Evolutionary conservation across 2,113 vertebrate species (phyloP), one percentile per base, ranked within the genome.

Genomic region (Zapus hudsonius): DNA sequence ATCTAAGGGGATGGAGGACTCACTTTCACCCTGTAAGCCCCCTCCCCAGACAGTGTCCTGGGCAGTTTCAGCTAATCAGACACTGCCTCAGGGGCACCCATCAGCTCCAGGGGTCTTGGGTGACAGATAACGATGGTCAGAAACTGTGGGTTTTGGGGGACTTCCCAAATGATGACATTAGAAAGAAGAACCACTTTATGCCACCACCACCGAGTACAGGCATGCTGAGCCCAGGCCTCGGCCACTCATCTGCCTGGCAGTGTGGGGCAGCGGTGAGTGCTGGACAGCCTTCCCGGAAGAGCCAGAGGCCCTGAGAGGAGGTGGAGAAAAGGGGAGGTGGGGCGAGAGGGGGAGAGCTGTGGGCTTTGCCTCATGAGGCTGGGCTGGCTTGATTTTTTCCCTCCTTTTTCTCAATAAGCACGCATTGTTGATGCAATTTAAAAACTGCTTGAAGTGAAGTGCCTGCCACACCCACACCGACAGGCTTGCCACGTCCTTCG

Each of bases 401-500:
- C 23, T 16, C 7, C 7, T 7, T 12, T 73, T 83, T 61, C 42
- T 10, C 55, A 40, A 52, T 0, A 27, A 84, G 63, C 5, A 59
- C 1, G 12, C 6, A 16, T 7, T 25, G 36, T 31, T 75, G 16
- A 25, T 31, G 25, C 36, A 36, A 84, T 19, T 59, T 17, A 20
- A 22, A 72, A 78, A 61, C 9, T 23, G 8, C 10, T 81, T 25
- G 13, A 36, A 59, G 61, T 44, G 36, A 52, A 22, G 44, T 36
- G 40, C 23, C 9, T 7, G 29, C 31, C 55, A 38, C 52, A 29
- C 3, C 5, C 59, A 67, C 40, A 25, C 10, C 25, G 23, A 74
- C 27, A 86, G 69, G 29, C 70, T 40, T 1, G 33, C 25, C 78
- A 19, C 22, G n/a, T n/a, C n/a, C n/a, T 0, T 0, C 0, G 9